These are phyloP conservation scores for Brachionus manjavacas DNA, from an alignment of 1,140 invertebrate species.

Conservation along the genomic window DNA sequence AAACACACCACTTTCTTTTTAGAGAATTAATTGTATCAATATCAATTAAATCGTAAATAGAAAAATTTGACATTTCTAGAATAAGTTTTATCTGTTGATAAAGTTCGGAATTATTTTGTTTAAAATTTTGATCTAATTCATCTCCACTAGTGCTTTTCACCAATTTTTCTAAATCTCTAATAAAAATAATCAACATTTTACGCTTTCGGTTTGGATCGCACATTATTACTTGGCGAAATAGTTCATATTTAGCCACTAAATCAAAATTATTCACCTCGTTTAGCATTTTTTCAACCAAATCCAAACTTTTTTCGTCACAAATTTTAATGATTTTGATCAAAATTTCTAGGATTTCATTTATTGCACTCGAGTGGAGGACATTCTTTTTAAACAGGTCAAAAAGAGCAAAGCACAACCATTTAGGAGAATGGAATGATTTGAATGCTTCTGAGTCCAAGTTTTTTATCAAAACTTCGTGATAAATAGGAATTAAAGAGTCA, in stretches of 20 bases:
- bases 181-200: not conserved
- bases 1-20: not conserved
- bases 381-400: not conserved
- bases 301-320: not conserved
- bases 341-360: not conserved
- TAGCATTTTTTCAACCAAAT: not conserved
- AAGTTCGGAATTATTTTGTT: too few relatives aligned
- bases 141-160: too few relatives aligned
- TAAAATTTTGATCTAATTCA: too few relatives aligned
- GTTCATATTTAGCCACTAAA: not conserved
- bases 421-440: not conserved
- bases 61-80: not conserved
- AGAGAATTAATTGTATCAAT: not conserved
- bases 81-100: too few relatives aligned
- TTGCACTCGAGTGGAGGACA: not conserved
- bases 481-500: not conserved
- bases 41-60: not conserved
- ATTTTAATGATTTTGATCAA: not conserved
- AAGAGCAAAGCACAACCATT: not conserved
- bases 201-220: not conserved
- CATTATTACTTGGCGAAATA: too few relatives aligned
- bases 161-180: not conserved
- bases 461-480: not conserved
- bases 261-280: not conserved
- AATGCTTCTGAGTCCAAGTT: not conserved